Percentiles rank a stretch among this genome's conserved stretches.
Evolutionary conservation across 2,797 vertebrate species (phyloP).

Genomic region (Cichlasoma orientale): DNA sequence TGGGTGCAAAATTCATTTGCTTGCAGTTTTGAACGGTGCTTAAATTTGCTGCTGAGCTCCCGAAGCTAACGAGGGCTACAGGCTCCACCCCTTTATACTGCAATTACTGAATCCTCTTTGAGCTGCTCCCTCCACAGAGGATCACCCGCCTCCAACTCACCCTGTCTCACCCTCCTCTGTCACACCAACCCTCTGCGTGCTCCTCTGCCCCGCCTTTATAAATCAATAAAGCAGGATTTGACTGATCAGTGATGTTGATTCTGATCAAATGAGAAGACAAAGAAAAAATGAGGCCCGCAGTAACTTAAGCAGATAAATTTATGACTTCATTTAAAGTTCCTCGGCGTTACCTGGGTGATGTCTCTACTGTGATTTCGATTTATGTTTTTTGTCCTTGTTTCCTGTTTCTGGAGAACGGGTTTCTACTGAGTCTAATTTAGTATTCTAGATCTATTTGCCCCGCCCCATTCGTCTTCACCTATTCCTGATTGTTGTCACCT

Average conservation of each 20-base stretch:
- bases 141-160: background rate
- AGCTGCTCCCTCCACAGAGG: background rate
- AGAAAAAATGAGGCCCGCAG: background rate
- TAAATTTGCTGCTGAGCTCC: no score
- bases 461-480: background rate
- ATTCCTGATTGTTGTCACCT: background rate
- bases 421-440: no score
- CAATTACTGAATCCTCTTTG: background rate
- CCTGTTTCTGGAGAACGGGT: no score
- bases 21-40: no score
- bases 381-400: no score
- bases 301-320: background rate
- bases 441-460: background rate
- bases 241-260: background rate
- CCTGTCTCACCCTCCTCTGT: background rate
- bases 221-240: accelerated
- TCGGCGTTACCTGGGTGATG: accelerated
- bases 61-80: background rate
- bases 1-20: no score
- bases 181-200: background rate
- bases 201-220: background rate
- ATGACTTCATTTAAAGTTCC: background rate
- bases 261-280: background rate
- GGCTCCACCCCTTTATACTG: no score
- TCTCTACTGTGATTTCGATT: no score